Evolutionary conservation across 2,888 invertebrate species (phyloP).

Genomic region (Pollenia griseotomentosa): DNA sequence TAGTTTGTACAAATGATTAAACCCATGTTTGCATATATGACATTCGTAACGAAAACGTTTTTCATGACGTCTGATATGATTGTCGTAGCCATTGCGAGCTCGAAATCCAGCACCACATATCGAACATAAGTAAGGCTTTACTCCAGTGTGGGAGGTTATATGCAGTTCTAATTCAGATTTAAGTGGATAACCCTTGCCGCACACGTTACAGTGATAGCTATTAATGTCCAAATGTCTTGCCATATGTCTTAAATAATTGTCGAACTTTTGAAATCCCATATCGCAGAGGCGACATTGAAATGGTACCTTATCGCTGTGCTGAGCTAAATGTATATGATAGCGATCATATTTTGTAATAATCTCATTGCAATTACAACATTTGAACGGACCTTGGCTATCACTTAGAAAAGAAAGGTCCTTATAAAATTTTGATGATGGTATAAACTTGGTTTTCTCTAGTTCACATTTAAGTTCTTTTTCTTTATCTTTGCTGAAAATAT

Average conservation of each 20-base stretch:
- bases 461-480: slow-evolving; percentile 66
- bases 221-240: slow-evolving; percentile 64
- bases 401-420: slow-evolving; percentile 51
- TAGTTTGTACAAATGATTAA: slow-evolving; percentile 60
- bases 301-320: slow-evolving; percentile 57
- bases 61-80: slow-evolving; percentile 69
- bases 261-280: slow-evolving; percentile 61
- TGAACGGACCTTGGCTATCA: slow-evolving; percentile 69
- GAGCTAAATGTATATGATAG: slow-evolving; percentile 60
- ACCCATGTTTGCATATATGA: slow-evolving; percentile 70
- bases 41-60: slow-evolving; percentile 72
- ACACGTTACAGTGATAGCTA: slow-evolving; percentile 65
- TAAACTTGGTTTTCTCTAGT: slow-evolving; percentile 53
- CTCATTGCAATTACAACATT: slow-evolving; percentile 56
- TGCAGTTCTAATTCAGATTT: slow-evolving; percentile 63
- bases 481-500: slow-evolving; percentile 53
- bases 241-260: slow-evolving; percentile 62
- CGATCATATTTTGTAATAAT: slow-evolving; percentile 63
- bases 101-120: slow-evolving; percentile 78
- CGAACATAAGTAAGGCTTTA: slow-evolving; percentile 74
- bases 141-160: slow-evolving; percentile 76
- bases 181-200: slow-evolving; percentile 66
- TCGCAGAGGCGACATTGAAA: slow-evolving; percentile 68
- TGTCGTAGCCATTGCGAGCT: slow-evolving; percentile 72
- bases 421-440: slow-evolving; percentile 46